A percentile compares a stretch with the other conserved stretches of the same genome.
These are phyloP conservation scores for Natrix natrix DNA, from an alignment of 2,797 vertebrate genomes.

Conservation along the genomic window DNA sequence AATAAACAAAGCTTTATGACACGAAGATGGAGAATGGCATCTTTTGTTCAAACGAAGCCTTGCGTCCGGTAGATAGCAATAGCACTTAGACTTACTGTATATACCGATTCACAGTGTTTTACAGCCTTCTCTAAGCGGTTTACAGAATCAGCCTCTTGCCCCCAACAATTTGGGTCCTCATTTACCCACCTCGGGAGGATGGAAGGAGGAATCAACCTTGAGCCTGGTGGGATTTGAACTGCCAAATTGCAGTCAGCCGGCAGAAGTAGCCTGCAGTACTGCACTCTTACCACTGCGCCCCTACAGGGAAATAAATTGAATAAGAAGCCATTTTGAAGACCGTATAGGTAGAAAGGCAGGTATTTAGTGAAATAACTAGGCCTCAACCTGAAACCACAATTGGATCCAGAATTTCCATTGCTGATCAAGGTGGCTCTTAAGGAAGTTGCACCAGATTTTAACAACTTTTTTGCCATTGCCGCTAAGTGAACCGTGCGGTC, in stretches of 20 bases:
- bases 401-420: neutral
- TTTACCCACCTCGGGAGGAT: no score
- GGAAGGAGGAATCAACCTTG: no score
- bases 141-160: no score
- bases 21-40: conserved; percentile 37
- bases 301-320: neutral
- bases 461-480: neutral
- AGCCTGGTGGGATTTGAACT: no score
- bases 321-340: neutral
- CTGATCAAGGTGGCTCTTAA: neutral
- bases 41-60: neutral
- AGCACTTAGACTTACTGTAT: no score
- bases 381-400: neutral
- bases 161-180: no score
- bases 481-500: neutral
- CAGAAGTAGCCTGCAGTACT: no score
- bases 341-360: neutral
- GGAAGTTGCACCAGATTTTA: neutral
- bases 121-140: no score
- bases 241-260: no score
- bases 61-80: neutral
- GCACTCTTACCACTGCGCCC: no score
- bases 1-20: conserved; percentile 59
- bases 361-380: neutral
- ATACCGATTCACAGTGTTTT: no score